Evolutionary conservation across 2,113 vertebrate genomes (phyloP).

Genomic region (Otus sunia): DNA sequence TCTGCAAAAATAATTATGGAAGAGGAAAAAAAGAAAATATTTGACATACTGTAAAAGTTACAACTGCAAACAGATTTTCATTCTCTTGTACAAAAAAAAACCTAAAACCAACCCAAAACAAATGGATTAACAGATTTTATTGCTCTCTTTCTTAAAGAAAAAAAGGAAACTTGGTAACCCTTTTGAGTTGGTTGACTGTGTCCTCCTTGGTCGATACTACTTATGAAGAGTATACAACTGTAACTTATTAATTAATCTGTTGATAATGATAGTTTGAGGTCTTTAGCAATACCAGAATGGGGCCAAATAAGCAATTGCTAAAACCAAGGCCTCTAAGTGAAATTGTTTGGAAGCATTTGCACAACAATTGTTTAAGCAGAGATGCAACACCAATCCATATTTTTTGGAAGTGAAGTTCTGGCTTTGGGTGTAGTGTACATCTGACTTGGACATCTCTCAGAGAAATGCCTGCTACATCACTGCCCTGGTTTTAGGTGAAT

Average conservation of each 20-base stretch:
- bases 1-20: constrained; percentile 66
- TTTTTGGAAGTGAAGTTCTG: background rate
- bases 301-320: background rate
- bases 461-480: background rate
- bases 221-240: background rate
- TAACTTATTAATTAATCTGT: background rate
- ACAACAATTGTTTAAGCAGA: background rate
- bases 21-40: background rate
- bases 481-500: background rate
- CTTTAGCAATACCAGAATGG: background rate
- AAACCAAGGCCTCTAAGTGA: background rate
- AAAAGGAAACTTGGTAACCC: background rate
- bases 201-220: background rate
- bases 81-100: background rate
- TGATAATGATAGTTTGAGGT: background rate
- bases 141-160: background rate
- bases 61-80: constrained; percentile 33
- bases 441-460: background rate
- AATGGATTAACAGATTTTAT: background rate
- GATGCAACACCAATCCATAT: rapidly evolving
- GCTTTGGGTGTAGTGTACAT: background rate
- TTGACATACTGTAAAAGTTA: constrained; percentile 30
- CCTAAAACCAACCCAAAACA: background rate
- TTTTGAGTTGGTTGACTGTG: background rate
- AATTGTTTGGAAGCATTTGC: background rate